These are phyloP conservation scores for Rhea pennata DNA, from an alignment of 2,113 vertebrate species.

Conservation along the genomic window DNA sequence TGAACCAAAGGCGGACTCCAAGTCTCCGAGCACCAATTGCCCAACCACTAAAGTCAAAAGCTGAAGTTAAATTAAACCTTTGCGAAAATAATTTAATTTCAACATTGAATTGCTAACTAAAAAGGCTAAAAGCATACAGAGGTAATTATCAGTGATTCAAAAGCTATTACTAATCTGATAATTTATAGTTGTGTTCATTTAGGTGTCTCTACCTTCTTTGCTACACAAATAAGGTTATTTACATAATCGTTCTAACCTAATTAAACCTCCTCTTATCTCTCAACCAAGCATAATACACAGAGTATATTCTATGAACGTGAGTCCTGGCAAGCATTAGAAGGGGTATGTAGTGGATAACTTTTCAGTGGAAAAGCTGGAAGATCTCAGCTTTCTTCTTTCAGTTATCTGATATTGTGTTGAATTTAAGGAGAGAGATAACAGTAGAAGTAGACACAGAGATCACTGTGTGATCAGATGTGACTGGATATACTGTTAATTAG, in stretches of 20 bases:
- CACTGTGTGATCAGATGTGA: background rate
- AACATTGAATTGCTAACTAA: background rate
- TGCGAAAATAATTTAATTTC: background rate
- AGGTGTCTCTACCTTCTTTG: background rate
- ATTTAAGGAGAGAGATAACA: background rate
- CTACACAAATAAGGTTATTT: conserved; percentile 35
- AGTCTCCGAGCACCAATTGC: background rate
- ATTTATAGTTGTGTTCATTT: conserved; percentile 10
- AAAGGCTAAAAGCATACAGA: background rate
- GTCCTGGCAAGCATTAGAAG: background rate
- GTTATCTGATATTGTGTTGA: background rate
- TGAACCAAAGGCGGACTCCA: background rate
- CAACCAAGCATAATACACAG: background rate
- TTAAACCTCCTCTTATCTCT: conserved; percentile 17
- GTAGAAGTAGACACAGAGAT: background rate
- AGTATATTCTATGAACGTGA: background rate
- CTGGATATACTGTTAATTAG: background rate
- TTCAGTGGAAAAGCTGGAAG: background rate
- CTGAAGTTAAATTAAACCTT: background rate
- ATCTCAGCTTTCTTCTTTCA: background rate
- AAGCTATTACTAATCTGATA: conserved; percentile 1
- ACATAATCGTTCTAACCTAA: background rate
- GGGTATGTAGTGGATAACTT: background rate
- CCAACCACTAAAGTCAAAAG: background rate
- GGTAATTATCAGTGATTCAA: background rate